Conservation (phyloP, 1,140 invertebrate genomes). For the Delia radicum region DNA sequence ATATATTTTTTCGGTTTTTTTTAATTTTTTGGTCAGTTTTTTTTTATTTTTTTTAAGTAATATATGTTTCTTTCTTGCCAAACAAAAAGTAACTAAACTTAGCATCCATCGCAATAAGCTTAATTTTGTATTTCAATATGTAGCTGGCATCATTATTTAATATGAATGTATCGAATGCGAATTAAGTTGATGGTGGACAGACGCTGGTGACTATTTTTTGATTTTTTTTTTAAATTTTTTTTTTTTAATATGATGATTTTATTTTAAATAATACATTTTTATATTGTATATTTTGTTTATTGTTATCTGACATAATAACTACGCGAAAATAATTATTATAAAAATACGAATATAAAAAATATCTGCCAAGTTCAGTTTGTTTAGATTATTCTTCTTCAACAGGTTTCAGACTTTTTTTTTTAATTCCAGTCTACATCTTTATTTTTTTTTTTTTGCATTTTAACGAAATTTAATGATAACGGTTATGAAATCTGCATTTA, state of each 20-base stretch:
- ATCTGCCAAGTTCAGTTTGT: neutral
- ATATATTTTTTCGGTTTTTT: too few relatives aligned
- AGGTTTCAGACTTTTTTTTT: neutral
- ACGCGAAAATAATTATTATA: neutral
- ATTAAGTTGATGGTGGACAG: neutral
- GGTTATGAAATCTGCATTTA: neutral
- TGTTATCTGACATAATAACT: neutral
- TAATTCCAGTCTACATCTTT: too few relatives aligned
- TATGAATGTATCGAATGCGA: neutral
- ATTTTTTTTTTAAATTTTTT: neutral
- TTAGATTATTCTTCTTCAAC: too few relatives aligned
- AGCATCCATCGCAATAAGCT: neutral
- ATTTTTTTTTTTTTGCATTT: too few relatives aligned
- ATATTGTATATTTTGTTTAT: too few relatives aligned
- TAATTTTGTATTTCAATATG: neutral
- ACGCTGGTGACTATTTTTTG: neutral
- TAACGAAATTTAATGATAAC: too few relatives aligned
- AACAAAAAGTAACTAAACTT: neutral
- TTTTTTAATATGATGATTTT: neutral
- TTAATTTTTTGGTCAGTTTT: neutral
- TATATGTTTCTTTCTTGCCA: neutral
- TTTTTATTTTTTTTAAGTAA: neutral
- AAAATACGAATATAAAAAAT: too few relatives aligned
- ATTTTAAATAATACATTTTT: too few relatives aligned
- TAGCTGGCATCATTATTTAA: neutral